Evolutionary conservation across 2,113 vertebrate species (phyloP).

Genomic region (Cathartes aura): DNA sequence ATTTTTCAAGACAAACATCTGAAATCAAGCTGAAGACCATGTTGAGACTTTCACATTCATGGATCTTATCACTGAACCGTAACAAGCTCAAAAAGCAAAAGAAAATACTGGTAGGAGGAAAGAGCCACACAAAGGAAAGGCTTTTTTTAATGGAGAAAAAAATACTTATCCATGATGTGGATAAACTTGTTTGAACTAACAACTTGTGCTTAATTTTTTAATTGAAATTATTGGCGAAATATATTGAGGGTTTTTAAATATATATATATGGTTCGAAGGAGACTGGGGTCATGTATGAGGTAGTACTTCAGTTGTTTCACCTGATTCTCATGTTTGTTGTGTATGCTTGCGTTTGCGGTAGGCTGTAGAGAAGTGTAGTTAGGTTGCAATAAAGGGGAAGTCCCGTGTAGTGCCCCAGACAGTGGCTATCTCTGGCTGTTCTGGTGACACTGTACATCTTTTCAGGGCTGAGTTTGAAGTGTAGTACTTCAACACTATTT

Average conservation of each 20-base stretch:
- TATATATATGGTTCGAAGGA: background rate
- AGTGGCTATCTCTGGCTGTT: background rate
- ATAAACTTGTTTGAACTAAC: background rate
- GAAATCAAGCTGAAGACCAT: background rate
- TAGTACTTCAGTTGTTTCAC: background rate
- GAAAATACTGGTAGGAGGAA: background rate
- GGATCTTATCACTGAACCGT: background rate
- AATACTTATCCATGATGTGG: background rate
- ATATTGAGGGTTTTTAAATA: background rate
- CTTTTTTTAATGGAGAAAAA: background rate
- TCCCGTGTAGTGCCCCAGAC: background rate
- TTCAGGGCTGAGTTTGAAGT: background rate
- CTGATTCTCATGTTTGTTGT: background rate
- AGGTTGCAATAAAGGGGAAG: background rate
- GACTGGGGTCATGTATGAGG: background rate
- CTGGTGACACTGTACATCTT: background rate
- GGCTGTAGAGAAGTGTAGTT: background rate
- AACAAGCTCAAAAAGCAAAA: background rate
- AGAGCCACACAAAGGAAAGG: background rate
- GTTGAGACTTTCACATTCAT: background rate
- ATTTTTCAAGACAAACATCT: conserved; percentile 5
- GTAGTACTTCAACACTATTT: background rate
- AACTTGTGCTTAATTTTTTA: background rate
- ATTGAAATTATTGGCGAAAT: background rate
- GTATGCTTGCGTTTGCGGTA: background rate